Evolutionary conservation across 2,888 invertebrate species (phyloP).

Genomic region (Odontomyia ornata): DNA sequence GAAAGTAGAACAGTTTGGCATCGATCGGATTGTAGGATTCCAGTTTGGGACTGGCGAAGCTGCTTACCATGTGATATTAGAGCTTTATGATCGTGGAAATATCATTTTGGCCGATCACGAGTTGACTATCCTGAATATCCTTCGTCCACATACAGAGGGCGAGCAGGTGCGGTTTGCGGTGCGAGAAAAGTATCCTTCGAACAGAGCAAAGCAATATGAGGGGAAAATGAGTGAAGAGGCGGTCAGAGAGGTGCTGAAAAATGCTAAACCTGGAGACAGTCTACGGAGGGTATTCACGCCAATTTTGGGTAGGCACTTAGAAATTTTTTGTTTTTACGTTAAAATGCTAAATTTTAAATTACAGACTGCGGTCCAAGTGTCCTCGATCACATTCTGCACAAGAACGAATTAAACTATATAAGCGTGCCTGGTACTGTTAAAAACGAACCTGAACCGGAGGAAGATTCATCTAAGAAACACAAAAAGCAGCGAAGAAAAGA

Average conservation of each 20-base stretch:
- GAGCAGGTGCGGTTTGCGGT: conserved; percentile 91
- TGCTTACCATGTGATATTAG: conserved; percentile 93
- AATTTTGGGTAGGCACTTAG: conserved; percentile 69
- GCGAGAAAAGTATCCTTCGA: conserved; percentile 87
- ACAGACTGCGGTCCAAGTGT: conserved; percentile 90
- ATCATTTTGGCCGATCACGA: conserved; percentile 92
- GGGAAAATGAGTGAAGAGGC: conserved; percentile 68
- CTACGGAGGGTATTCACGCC: conserved; percentile 85
- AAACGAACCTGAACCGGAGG: conserved; percentile 14
- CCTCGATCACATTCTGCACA: conserved; percentile 87
- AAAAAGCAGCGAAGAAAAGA: conserved; percentile 52
- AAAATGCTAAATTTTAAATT: conserved; percentile 18
- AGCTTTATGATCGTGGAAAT: conserved; percentile 96
- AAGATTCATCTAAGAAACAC: conserved; percentile 51
- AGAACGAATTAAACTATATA: conserved; percentile 72
- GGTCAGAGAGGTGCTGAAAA: conserved; percentile 69
- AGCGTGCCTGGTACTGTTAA: conserved; percentile 27
- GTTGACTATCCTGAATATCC: conserved; percentile 89
- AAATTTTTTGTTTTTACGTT: not conserved
- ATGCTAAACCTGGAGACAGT: conserved; percentile 76
- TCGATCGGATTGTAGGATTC: conserved; percentile 92
- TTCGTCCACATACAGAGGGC: conserved; percentile 90
- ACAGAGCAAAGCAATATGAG: conserved; percentile 74
- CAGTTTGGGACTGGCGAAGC: conserved; percentile 95
- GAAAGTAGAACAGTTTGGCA: conserved; percentile 83